Conservation (phyloP, 1,140 invertebrate genomes). For the Brachionus asplanchnoidis region DNA sequence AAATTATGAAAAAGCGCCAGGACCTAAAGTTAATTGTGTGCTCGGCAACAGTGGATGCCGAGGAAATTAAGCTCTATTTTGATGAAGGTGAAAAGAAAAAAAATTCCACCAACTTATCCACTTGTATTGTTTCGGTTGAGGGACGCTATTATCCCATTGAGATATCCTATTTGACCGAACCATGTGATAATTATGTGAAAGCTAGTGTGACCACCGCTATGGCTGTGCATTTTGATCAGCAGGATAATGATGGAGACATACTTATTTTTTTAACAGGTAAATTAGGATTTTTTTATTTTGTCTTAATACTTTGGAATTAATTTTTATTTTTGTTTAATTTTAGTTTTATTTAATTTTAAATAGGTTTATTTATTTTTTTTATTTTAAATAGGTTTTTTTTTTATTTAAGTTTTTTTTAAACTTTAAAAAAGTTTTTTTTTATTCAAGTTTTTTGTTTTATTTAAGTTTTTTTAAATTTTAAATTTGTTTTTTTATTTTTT, state of each 20-base stretch:
- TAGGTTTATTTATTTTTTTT: no score
- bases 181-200: constrained; percentile 39
- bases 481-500: no score
- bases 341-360: no score
- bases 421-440: no score
- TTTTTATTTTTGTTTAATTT: no score
- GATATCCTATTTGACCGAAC: constrained; percentile 66
- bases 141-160: constrained; percentile 82
- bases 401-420: no score
- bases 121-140: constrained; percentile 77
- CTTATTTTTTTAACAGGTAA: constrained; percentile 77
- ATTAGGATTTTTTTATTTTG: neutral
- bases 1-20: constrained; percentile 78
- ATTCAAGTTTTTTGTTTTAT: no score
- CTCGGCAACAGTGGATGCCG: constrained; percentile 89
- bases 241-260: constrained; percentile 82
- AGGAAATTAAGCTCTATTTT: constrained; percentile 58
- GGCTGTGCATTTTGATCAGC: constrained; percentile 9
- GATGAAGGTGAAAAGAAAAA: constrained; percentile 5
- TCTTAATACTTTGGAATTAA: no score
- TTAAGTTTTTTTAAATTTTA: no score
- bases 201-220: neutral
- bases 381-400: no score
- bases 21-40: constrained; percentile 80
- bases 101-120: neutral